Base-by-base conservation (phyloP, 2,888 invertebrate species). In the Ditylenchus weischeri region DNA sequence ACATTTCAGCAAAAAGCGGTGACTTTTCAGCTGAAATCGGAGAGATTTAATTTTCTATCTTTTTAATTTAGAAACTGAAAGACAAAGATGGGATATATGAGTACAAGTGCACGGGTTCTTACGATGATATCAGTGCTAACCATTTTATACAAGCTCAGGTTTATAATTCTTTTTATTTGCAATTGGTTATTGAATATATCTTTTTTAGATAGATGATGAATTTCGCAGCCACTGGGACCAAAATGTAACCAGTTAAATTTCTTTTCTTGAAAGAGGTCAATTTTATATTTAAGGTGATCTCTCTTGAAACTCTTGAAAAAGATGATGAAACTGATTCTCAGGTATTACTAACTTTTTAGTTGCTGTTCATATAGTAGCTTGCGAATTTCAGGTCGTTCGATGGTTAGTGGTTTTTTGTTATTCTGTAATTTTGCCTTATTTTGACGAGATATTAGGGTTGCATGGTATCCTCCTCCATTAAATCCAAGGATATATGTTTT, bases 81-180 rank as follows among this genome's bases (percentile, higher is more conserved):
- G 67, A 57, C 23, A 49, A 47, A n/a, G 61, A 29, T 29, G 62
- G 62, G 23, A 35, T 70, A n/a, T 71, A 69, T 54, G 71, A 71
- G 49, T 71, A 71, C 47, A 59, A 59, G n/a, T 73, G 73, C 35
- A 58, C 63, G n/a, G 71, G 71, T n/a, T 47, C 72, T 7, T 71
- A 71, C 57, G 54, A 64, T 6, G 71, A 71, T 57, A 74, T 71
- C 48, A 58, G 73, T n/a, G 50, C 72, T 29, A 50, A 59, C 8
- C 61, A 69, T 59, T 71, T 71, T 51, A 65, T 71, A 11, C 51
- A 74, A 48, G 73, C 74, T 11, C 71, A 71, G 68, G 71, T 71
- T 29, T 29, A 35, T 15, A 11, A 48, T 13, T 49, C 15, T 8
- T 47, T 11, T 48, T 7, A 23, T 54, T 0, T n/a, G 49, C 18